These are phyloP conservation scores for Paracanthobrama guichenoti DNA, from an alignment of 2,113 vertebrate species.

Conservation along the genomic window DNA sequence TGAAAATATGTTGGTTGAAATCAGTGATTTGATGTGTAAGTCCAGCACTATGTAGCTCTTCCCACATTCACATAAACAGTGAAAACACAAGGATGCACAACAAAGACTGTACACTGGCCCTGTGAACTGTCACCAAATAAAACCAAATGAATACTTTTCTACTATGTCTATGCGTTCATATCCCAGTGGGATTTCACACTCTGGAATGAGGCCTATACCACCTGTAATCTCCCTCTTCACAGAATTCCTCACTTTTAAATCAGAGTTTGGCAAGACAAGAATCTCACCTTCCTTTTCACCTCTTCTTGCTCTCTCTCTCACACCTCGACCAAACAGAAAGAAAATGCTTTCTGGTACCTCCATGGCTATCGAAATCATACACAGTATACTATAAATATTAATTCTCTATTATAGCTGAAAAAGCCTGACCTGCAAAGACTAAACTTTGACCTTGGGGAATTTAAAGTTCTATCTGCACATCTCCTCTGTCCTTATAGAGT, in stretches of 20 bases:
- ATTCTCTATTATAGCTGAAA: slow-evolving; percentile 30
- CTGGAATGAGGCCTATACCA: slow-evolving; percentile 50
- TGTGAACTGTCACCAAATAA: background rate
- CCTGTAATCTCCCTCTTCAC: slow-evolving; percentile 62
- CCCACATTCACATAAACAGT: slow-evolving; percentile 21
- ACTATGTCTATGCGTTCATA: slow-evolving; percentile 41
- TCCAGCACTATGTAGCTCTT: background rate
- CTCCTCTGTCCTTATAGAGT: background rate
- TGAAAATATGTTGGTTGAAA: slow-evolving; percentile 4
- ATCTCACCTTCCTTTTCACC: slow-evolving; percentile 26
- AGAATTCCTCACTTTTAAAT: slow-evolving; percentile 68
- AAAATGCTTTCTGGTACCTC: slow-evolving; percentile 47
- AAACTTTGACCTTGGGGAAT: slow-evolving; percentile 22
- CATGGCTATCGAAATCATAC: slow-evolving; percentile 53
- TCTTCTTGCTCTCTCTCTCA: background rate
- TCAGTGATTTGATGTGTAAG: slow-evolving; percentile 1
- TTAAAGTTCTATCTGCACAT: slow-evolving; percentile 4
- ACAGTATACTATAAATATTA: slow-evolving; percentile 21
- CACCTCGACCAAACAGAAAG: slow-evolving; percentile 36
- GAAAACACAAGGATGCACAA: slow-evolving; percentile 22
- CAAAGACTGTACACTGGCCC: background rate
- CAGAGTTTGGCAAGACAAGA: slow-evolving; percentile 52
- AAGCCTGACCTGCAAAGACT: slow-evolving; percentile 5
- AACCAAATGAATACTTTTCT: background rate
- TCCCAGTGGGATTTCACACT: slow-evolving; percentile 48